Conservation (phyloP, 2,113 vertebrate species). For the Siniperca chuatsi region DNA sequence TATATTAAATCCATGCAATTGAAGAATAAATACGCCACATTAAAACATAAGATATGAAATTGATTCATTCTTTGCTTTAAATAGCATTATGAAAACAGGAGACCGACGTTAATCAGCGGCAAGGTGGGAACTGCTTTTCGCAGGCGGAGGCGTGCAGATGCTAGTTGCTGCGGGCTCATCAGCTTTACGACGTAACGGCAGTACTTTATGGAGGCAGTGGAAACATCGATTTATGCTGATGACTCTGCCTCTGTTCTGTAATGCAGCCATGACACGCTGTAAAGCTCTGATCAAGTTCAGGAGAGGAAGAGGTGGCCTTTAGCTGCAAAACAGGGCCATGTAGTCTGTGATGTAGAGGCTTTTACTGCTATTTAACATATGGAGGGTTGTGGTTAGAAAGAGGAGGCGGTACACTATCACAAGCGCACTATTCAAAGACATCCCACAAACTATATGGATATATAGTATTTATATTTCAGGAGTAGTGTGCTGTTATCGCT, state of each 20-base stretch:
- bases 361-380: constrained; percentile 9
- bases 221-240: constrained; percentile 78
- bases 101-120: constrained; percentile 60
- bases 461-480: neutral
- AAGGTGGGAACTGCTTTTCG: constrained; percentile 35
- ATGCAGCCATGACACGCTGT: constrained; percentile 47
- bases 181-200: constrained; percentile 58
- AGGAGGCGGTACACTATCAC: neutral
- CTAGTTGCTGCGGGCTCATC: constrained; percentile 66
- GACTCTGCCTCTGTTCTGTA: constrained; percentile 58
- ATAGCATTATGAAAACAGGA: constrained; percentile 74
- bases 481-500: neutral
- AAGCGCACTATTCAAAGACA: neutral
- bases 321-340: neutral
- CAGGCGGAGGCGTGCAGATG: constrained; percentile 56
- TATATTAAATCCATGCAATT: constrained; percentile 69
- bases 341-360: neutral
- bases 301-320: neutral
- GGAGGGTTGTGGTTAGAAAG: neutral
- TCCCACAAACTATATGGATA: too few relatives aligned
- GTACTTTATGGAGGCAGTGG: constrained; percentile 59
- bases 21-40: constrained; percentile 80
- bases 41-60: constrained; percentile 78
- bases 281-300: constrained; percentile 28
- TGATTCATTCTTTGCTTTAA: constrained; percentile 77